These are phyloP conservation scores for Caenorhabditis latens DNA, from an alignment of 1,140 invertebrate species.

Conservation along the genomic window DNA sequence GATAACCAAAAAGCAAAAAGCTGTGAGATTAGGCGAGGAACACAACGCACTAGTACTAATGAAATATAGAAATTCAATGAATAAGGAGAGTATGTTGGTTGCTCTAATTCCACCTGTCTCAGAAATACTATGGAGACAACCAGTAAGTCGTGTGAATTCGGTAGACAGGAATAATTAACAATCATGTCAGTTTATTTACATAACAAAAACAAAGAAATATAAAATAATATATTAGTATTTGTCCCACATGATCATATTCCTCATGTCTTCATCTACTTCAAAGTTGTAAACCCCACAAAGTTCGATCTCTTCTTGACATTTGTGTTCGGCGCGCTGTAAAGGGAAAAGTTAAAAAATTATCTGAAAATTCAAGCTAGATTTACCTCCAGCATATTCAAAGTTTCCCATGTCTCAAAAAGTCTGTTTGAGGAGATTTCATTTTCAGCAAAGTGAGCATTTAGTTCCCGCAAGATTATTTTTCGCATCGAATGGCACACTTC, in stretches of 20 bases:
- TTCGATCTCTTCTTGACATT: conserved; percentile 46
- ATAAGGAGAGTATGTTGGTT: background rate
- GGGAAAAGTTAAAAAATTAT: background rate
- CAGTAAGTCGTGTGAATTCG: background rate
- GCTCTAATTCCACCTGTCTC: background rate
- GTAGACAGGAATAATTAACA: background rate
- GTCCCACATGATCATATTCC: conserved; percentile 21
- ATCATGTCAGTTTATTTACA: background rate
- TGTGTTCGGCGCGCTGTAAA: conserved; percentile 1
- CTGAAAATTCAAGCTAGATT: too few relatives aligned
- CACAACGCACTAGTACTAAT: too few relatives aligned
- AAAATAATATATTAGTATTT: background rate
- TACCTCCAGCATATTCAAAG: conserved; percentile 1
- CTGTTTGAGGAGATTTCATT: background rate
- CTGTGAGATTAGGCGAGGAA: background rate
- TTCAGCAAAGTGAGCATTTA: background rate
- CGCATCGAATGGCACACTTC: conserved; percentile 12
- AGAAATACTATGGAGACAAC: background rate
- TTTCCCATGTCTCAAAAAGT: conserved; percentile 14
- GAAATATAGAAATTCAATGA: background rate
- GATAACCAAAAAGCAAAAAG: background rate
- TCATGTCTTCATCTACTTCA: conserved; percentile 36
- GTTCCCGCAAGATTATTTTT: background rate
- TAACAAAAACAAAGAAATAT: background rate
- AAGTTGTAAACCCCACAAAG: conserved; percentile 33